Evolutionary conservation across 2,797 vertebrate genomes (phyloP).

Genomic region (Lacerta bilineata): DNA sequence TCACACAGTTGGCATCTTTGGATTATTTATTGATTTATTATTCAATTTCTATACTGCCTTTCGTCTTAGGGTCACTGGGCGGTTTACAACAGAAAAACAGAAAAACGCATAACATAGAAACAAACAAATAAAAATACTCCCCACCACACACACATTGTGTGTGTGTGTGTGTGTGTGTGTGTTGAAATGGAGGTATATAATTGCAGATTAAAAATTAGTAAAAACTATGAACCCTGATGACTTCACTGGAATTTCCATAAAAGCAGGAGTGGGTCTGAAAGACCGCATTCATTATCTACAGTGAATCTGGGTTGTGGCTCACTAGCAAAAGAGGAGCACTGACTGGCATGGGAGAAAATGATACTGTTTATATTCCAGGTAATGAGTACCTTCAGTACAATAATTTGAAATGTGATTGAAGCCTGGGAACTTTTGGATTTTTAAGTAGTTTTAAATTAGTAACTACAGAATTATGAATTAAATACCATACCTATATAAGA

Average conservation of each 20-base stretch:
- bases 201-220: too few relatives aligned
- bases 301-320: conserved; percentile 47
- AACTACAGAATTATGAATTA: conserved; percentile 70
- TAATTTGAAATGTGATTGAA: conserved; percentile 75
- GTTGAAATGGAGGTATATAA: too few relatives aligned
- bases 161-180: too few relatives aligned
- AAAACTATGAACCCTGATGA: not conserved
- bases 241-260: not conserved
- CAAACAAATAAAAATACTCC: too few relatives aligned
- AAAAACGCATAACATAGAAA: too few relatives aligned
- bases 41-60: too few relatives aligned
- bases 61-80: too few relatives aligned
- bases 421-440: conserved; percentile 69
- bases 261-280: fast-evolving
- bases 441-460: conserved; percentile 74
- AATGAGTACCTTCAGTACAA: conserved; percentile 68
- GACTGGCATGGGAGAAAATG: conserved; percentile 60
- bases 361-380: conserved; percentile 63
- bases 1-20: not conserved
- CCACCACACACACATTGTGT: too few relatives aligned
- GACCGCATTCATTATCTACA: conserved; percentile 6
- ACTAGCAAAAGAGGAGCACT: conserved; percentile 47
- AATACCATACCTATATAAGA: conserved; percentile 65
- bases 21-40: too few relatives aligned
- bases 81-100: too few relatives aligned